Evolutionary conservation across 2,797 vertebrate species (phyloP).

Genomic region (Pristis pectinata): DNA sequence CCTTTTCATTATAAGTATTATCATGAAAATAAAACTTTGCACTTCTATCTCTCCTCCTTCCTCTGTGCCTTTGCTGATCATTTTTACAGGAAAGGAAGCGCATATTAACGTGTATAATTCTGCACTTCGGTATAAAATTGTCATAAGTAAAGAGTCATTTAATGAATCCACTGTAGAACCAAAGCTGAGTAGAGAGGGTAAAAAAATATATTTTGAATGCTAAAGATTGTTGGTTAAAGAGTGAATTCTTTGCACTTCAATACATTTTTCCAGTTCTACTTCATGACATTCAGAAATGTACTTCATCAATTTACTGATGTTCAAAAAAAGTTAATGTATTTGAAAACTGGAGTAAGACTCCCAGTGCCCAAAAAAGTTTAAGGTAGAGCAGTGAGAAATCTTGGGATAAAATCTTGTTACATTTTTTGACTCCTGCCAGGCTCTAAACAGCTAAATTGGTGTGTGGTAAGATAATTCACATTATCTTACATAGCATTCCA

Average conservation of each 20-base stretch:
- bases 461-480: slow-evolving; percentile 36
- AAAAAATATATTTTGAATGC: background rate
- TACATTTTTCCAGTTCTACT: background rate
- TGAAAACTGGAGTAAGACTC: background rate
- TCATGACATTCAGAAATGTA: background rate
- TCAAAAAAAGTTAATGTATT: background rate
- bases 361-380: background rate
- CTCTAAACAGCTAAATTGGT: slow-evolving; percentile 30
- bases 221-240: background rate
- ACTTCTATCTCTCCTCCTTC: too few relatives aligned
- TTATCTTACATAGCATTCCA: slow-evolving; percentile 37
- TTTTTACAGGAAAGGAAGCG: background rate
- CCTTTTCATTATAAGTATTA: background rate
- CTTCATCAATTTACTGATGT: background rate
- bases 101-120: background rate
- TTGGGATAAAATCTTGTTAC: background rate
- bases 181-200: background rate
- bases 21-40: background rate
- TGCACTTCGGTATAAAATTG: background rate
- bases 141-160: background rate
- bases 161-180: background rate
- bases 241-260: background rate
- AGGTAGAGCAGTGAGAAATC: background rate
- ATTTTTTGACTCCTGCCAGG: background rate
- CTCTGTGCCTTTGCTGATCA: background rate